Evolutionary conservation across 2,888 invertebrate species (phyloP), one percentile per base, ranked within the genome.

Genomic region (Pheosia gnoma): DNA sequence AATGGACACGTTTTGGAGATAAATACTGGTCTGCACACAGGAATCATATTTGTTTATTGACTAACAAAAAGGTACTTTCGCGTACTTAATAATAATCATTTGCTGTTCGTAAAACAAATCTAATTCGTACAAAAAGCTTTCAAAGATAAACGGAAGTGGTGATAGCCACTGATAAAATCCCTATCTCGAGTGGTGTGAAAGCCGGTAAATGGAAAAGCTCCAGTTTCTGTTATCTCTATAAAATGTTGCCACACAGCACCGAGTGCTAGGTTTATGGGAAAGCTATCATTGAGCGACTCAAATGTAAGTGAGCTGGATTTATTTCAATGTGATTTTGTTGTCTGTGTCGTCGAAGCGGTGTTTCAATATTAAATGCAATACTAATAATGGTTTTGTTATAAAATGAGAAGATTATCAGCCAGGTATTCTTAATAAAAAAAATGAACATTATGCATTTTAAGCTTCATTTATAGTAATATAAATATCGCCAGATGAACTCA

Each of bases 331-430:
- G 7, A 64, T 65, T 59, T 49, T 55, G 59, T 62, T 58, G 43
- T 25, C 47, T 57, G 63, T 59, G 51, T 8, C 4, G 25, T 51
- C 6, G 6, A 25, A 51, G 25, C 6, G 9, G 51, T 51, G 51
- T 51, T 51, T 25, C 3, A 49, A 25, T 25, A 25, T 54, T 38
- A 9, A 53, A 53, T 10, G 7, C 7, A 53, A 51, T 25, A 51
- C 6, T n/a, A 6, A 51, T 5, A 55, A 41, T 41, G 13, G 5
- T 39, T 39, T 55, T 5, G 2, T 55, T 55, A 39, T 55, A 55
- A 55, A 56, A 72, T 76, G 77, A 70, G 74, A 57, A 70, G 66
- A 66, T 57, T 75, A 36, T 72, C 75, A 25, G 67, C 72, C 58
- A 75, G 75, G 75, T 75, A 55, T 39, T 55, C 25, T 25, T 25